Base-by-base conservation (phyloP, 2,113 vertebrate genomes). In the Halcyon senegalensis region DNA sequence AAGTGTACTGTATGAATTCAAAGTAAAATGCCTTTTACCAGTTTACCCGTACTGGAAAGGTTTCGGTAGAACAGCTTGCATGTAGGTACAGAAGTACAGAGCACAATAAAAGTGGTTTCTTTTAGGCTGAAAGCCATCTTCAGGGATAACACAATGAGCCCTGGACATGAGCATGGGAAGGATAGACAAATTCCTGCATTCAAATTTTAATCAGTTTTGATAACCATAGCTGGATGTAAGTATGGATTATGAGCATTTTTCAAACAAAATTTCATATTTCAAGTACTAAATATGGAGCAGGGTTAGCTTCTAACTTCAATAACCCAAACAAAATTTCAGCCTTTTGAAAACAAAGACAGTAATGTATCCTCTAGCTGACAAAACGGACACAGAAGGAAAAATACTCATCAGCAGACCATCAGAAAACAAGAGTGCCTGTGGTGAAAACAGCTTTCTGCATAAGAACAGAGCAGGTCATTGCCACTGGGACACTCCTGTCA, bases 81-180 rank as follows among this genome's bases (percentile, higher is more conserved):
- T 31, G 15, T 31, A 27, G 18, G 8, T 25, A 70, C 7, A 0
- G 13, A 79, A 75, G 56, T 10, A 74, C 10, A 67, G n/a, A 82
- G 46, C 21, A 64, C 31, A 75, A 41, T 5, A 43, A 28, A 77
- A 59, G 28, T 11, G 8, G 13, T 51, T 89, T 59, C 9, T 84
- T 90, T n/a, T 15, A 28, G 39, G 35, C 8, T 56, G 58, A 90
- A 90, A 82, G n/a, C 11, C 39, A 56, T 56, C 25, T 37, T 62
- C 5, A 37, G 43, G 8, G 51, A 46, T 55, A 89, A 84, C 55
- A 55, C 3, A 23, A 41, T 67, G 19, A 84, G 33, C 21, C 28
- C 11, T n/a, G 15, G 37, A 66, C 25, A 66, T 4, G 24, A 5
- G 11, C 50, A 84, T 0, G 0, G 14, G n/a, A 78, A 66, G 14